These are phyloP conservation scores for Urocynchramus pylzowi DNA, from an alignment of 2,113 vertebrate genomes.

Conservation along the genomic window DNA sequence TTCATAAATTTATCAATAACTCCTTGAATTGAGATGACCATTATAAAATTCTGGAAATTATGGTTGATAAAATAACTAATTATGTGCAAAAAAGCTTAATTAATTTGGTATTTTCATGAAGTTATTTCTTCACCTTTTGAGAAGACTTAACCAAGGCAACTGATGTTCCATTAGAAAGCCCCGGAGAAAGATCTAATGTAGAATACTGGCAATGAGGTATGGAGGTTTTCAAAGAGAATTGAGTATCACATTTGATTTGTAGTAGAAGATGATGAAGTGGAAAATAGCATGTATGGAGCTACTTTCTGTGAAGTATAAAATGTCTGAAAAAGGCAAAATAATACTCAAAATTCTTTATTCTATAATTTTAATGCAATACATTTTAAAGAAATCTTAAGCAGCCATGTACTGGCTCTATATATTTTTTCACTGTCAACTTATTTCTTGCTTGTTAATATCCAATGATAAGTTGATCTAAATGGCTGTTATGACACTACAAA, in stretches of 20 bases:
- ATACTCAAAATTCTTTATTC: neutral
- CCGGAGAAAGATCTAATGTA: neutral
- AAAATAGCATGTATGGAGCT: neutral
- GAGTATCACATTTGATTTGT: neutral
- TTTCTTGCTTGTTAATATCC: neutral
- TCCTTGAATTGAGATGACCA: neutral
- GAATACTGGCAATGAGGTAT: neutral
- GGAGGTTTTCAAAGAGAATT: neutral
- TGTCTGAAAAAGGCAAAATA: neutral
- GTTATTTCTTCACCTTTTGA: neutral
- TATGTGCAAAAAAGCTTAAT: neutral
- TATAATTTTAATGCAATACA: neutral
- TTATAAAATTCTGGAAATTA: neutral
- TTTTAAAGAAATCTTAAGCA: neutral
- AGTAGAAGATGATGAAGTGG: neutral
- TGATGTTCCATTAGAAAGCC: neutral
- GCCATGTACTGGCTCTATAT: neutral
- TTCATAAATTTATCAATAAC: neutral
- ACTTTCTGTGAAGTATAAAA: neutral
- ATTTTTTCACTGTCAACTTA: fast-evolving
- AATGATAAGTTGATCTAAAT: neutral
- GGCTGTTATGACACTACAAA: neutral
- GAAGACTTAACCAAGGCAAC: neutral
- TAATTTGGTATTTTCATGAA: neutral
- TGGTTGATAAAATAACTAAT: neutral